These are phyloP conservation scores for Neostethus bicornis DNA, from an alignment of 2,797 vertebrate species.

Conservation along the genomic window DNA sequence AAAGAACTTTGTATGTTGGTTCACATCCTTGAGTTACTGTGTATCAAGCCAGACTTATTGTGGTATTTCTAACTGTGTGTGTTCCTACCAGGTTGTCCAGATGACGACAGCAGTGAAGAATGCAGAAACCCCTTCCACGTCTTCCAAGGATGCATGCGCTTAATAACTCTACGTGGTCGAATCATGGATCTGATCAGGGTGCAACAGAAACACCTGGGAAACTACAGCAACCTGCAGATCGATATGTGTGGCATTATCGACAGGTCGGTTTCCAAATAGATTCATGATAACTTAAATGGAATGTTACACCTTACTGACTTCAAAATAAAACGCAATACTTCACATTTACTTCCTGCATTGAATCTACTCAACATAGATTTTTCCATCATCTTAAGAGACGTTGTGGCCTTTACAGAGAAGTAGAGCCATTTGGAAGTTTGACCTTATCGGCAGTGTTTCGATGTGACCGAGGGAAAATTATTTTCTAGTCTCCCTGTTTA, in stretches of 20 bases:
- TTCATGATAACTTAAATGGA: no score
- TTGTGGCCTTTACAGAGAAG: no score
- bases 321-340: no score
- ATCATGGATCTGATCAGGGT: slow-evolving; percentile 86
- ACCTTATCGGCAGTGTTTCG: no score
- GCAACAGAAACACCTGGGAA: slow-evolving; percentile 85
- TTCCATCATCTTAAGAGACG: no score
- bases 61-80: neutral
- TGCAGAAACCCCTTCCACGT: slow-evolving; percentile 82
- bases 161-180: slow-evolving; percentile 77
- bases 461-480: no score
- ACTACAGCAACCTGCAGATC: slow-evolving; percentile 90
- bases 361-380: no score
- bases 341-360: no score
- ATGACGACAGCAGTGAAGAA: slow-evolving; percentile 63
- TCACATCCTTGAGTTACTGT: neutral
- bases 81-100: slow-evolving; percentile 84
- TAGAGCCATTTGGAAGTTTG: no score
- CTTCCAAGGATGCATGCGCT: slow-evolving; percentile 94
- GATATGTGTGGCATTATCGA: slow-evolving; percentile 93
- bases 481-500: no score
- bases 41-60: neutral
- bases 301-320: no score
- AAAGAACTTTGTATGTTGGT: neutral
- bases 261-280: slow-evolving; percentile 83